Percentiles rank a stretch among this genome's conserved stretches.
These are phyloP conservation scores for Osmerus eperlanus DNA, from an alignment of 2,113 vertebrate species.

Conservation along the genomic window DNA sequence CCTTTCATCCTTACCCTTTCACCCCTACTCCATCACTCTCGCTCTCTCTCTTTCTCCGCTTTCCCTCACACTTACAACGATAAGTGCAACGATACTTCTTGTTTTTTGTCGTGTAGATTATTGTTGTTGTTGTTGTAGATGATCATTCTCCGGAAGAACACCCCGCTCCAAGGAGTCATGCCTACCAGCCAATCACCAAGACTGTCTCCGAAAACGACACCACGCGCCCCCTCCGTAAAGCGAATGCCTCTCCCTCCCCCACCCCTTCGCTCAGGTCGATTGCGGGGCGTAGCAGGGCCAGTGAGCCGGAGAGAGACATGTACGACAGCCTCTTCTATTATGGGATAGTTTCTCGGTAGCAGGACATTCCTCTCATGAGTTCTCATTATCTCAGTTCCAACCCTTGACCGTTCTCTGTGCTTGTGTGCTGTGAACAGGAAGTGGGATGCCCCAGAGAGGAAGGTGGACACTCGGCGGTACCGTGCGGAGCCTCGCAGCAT, in stretches of 20 bases:
- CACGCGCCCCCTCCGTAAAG: slow-evolving; percentile 63
- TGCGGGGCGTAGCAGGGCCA: slow-evolving; percentile 60
- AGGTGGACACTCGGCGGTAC: slow-evolving; percentile 85
- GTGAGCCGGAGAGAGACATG: slow-evolving; percentile 15
- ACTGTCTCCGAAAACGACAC: slow-evolving; percentile 79
- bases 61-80: no score
- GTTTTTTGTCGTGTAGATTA: no score
- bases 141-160: slow-evolving; percentile 42
- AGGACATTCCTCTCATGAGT: neutral
- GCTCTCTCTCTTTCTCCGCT: no score
- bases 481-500: slow-evolving; percentile 86
- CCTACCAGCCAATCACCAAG: slow-evolving; percentile 80
- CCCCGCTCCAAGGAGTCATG: slow-evolving; percentile 80
- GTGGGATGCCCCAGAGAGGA: slow-evolving; percentile 83
- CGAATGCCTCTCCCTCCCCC: slow-evolving; percentile 47
- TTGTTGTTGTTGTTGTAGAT: no score
- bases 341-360: neutral
- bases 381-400: no score
- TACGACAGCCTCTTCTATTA: slow-evolving; percentile 6
- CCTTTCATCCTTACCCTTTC: no score
- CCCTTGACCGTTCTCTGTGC: neutral
- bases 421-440: neutral
- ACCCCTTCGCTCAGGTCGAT: slow-evolving; percentile 57
- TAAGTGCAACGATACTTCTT: no score
- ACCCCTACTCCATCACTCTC: no score